phyloP scores from a whole-genome alignment of 2,113 vertebrate genomes.

The Verasper variegatus region DNA sequence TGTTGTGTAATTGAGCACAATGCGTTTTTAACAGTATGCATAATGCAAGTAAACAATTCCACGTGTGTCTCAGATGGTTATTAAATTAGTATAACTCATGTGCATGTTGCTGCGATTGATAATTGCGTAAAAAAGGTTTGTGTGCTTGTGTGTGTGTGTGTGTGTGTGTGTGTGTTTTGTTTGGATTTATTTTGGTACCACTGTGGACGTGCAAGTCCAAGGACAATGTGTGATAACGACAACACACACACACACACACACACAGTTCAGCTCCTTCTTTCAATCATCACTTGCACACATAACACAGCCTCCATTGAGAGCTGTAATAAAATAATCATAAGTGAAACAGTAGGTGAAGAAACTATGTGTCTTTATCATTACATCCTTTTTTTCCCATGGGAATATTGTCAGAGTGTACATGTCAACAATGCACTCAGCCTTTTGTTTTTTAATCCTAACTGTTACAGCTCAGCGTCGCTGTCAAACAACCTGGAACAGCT shows the following conservation, averaged over 20 bases:
- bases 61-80: not conserved
- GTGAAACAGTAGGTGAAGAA: not conserved
- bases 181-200: slow-evolving; percentile 7
- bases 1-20: too few species aligned
- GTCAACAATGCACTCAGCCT: not conserved
- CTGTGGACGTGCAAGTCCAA: slow-evolving; percentile 44
- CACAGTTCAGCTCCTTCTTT: not conserved
- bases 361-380: slow-evolving; percentile 23
- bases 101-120: not conserved
- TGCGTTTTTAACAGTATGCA: too few species aligned
- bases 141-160: slow-evolving; percentile 20
- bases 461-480: not conserved
- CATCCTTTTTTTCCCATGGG: slow-evolving; percentile 21
- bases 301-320: not conserved
- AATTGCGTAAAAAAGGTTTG: not conserved
- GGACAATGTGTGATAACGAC: slow-evolving; percentile 37
- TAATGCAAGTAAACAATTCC: not conserved
- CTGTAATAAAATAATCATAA: slow-evolving; percentile 13
- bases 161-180: slow-evolving; percentile 18
- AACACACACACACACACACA: not conserved
- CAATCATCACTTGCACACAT: not conserved
- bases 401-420: slow-evolving; percentile 20
- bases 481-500: not conserved
- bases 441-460: slow-evolving; percentile 10
- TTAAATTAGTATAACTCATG: not conserved